Base-by-base conservation (phyloP, 1,140 invertebrate species). In the Hycleus cichorii region DNA sequence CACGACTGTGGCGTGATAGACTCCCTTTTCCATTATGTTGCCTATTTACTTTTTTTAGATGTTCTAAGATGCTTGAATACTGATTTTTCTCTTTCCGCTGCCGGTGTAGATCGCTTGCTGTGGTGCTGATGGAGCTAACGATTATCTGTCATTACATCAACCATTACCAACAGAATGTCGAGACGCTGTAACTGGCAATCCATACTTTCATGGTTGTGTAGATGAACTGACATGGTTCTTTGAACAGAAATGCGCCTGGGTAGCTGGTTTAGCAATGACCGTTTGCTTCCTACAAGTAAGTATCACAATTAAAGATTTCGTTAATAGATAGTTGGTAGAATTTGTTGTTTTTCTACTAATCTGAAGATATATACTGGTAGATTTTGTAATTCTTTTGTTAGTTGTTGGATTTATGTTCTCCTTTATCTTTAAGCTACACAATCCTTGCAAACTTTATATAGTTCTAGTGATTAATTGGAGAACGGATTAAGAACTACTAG, bases 141-240 rank as follows among this genome's bases (percentile, higher is more conserved):
- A 94, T 72, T 94, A 89, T 75, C 75, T 88, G 47, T 79, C 76
- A 26, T 64, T 89, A 61, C 80, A 82, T 59, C 88, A 91, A 69
- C 88, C 90, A 0, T 67, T 93, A 32, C 90, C 91, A 1, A 79
- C 81, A 8, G 86, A 88, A 51, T 94, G 91, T 64, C 80, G 91
- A 5, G 89, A 93, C 70, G 85, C 87, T 0, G 88, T 92, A 2
- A 93, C 88, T 4, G 91, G 91, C 44, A 92, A 93, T 72, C 88
- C 89, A 7, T 93, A 86, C 74, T 90, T 87, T 71, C 84, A 92
- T 64, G 90, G 90, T 9, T 94, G 91, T 66, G 86, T 90, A 0
- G 87, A 91, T 53, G 87, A 91, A 70, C 70, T 93, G 51, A 90
- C 89, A 7, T 90, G 87, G 85, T 91, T 86, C 73, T 77, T 94